phyloP scores from a whole-genome alignment of 1,140 invertebrate genomes.

The Trachelipus rathkii region DNA sequence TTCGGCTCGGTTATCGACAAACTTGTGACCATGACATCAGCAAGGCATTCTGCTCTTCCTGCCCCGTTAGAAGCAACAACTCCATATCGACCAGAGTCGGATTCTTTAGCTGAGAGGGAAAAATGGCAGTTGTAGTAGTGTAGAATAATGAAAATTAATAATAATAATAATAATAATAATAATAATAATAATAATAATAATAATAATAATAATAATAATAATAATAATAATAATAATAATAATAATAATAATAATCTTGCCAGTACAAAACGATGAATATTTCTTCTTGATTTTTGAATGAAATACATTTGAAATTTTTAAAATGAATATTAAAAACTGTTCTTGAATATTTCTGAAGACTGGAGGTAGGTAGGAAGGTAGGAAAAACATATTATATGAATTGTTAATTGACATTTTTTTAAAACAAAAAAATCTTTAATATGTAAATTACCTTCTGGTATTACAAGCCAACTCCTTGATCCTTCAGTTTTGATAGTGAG shows the following conservation, averaged over 20 bases:
- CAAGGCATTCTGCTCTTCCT: conserved; percentile 70
- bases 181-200: neutral
- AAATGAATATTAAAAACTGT: too few relatives aligned
- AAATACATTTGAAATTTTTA: too few relatives aligned
- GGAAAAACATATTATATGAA: too few relatives aligned
- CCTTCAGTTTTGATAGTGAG: conserved; percentile 60
- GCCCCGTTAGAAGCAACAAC: conserved; percentile 66
- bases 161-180: neutral
- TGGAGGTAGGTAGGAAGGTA: too few relatives aligned
- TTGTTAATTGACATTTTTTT: too few relatives aligned
- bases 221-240: neutral
- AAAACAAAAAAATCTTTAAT: too few relatives aligned
- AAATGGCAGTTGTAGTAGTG: neutral
- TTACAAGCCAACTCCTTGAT: conserved; percentile 62
- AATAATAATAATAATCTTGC: neutral
- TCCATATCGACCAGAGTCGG: conserved; percentile 67
- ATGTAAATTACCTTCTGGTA: conserved; percentile 61
- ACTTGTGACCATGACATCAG: conserved; percentile 65
- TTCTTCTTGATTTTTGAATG: neutral
- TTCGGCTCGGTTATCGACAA: conserved; percentile 12
- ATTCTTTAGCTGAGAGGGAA: conserved; percentile 54
- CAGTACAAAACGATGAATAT: neutral
- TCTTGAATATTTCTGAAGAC: too few relatives aligned
- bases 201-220: neutral
- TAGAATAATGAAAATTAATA: too few relatives aligned